phyloP scores from a whole-genome alignment of 37 sponge, comb jelly and placozoan genomes.

The Axinella damicornis region DNA sequence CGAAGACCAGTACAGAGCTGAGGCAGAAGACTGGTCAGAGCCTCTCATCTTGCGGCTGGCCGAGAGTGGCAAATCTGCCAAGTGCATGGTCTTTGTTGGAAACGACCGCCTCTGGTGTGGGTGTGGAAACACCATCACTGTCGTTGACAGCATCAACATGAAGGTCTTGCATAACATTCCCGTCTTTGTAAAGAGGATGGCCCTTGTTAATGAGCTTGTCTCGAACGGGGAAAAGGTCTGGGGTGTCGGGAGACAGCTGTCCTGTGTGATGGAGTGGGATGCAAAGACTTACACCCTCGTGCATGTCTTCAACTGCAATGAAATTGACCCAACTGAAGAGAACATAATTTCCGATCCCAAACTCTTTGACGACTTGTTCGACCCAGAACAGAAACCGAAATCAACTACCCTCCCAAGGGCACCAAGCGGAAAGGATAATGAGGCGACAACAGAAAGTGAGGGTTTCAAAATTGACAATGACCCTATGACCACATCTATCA shows the following conservation, averaged over 20 bases:
- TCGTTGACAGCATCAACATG: slow-evolving; percentile 68
- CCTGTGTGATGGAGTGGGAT: slow-evolving; percentile 88
- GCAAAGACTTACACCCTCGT: slow-evolving; percentile 51
- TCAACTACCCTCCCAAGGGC: neutral
- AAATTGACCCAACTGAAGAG: slow-evolving; percentile 75
- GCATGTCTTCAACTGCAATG: slow-evolving; percentile 71
- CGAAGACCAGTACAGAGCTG: slow-evolving; percentile 57
- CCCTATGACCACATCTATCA: slow-evolving; percentile 3
- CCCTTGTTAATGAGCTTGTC: slow-evolving; percentile 81
- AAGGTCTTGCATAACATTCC: slow-evolving; percentile 54
- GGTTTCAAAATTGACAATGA: slow-evolving; percentile 48
- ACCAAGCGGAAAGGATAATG: neutral
- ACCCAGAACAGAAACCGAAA: slow-evolving; percentile 6
- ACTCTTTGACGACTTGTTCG: slow-evolving; percentile 43
- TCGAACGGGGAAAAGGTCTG: slow-evolving; percentile 75
- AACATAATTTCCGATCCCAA: slow-evolving; percentile 44
- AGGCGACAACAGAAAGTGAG: neutral
- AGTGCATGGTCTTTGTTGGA: slow-evolving; percentile 80
- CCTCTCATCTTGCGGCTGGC: slow-evolving; percentile 70
- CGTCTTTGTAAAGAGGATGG: slow-evolving; percentile 69
- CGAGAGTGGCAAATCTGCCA: slow-evolving; percentile 56
- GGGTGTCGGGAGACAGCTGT: slow-evolving; percentile 84
- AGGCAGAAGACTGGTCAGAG: slow-evolving; percentile 82
- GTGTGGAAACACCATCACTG: slow-evolving; percentile 77
- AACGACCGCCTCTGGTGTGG: slow-evolving; percentile 83